Evolutionary conservation across 2,113 vertebrate species (phyloP).

Genomic region (Bubalus kerabau): DNA sequence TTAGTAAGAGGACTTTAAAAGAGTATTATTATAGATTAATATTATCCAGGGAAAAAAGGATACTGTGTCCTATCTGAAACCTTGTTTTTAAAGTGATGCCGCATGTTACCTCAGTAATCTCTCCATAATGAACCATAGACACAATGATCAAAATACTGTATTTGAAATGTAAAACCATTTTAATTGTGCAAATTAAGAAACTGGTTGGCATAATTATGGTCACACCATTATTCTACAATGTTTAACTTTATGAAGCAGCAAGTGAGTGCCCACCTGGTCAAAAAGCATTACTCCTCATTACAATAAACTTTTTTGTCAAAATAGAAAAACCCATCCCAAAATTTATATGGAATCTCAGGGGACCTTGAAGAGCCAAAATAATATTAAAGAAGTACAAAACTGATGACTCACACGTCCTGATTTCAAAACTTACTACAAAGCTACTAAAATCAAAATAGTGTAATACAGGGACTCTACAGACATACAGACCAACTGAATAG

Average conservation of each 20-base stretch:
- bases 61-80: neutral
- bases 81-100: neutral
- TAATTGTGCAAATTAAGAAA: slow-evolving; percentile 31
- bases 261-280: neutral
- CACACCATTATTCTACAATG: neutral
- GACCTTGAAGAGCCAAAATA: neutral
- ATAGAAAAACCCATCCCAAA: neutral
- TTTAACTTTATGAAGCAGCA: neutral
- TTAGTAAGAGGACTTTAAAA: neutral
- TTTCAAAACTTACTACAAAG: slow-evolving; percentile 15
- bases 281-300: neutral
- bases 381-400: neutral
- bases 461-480: neutral
- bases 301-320: neutral
- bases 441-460: neutral
- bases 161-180: neutral
- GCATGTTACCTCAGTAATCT: neutral
- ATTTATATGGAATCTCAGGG: neutral
- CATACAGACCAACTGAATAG: neutral
- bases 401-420: neutral
- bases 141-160: neutral
- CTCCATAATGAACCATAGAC: neutral
- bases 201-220: neutral
- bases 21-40: neutral
- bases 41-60: neutral